Evolutionary conservation across 2,888 invertebrate species (phyloP).

Genomic region (Chrysolina oricalcia): DNA sequence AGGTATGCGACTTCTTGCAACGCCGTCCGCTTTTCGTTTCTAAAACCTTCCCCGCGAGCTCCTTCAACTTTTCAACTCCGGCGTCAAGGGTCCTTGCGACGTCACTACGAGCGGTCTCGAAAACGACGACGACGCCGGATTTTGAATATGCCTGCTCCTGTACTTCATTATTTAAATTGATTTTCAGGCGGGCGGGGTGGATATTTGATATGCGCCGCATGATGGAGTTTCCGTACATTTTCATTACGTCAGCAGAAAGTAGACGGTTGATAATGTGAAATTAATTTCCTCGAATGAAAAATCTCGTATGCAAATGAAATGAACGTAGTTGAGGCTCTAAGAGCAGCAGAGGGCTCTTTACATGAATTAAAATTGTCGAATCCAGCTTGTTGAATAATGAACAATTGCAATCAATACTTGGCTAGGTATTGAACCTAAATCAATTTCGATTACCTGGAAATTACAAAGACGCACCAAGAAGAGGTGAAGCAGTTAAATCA

Average conservation of each 20-base stretch:
- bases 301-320: neutral
- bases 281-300: neutral
- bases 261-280: neutral
- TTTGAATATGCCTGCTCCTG: constrained; percentile 29
- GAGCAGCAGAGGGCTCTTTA: neutral
- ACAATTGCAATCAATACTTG: no score
- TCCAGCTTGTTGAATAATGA: neutral
- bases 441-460: no score
- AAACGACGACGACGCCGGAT: constrained; percentile 32
- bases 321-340: neutral
- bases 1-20: constrained; percentile 50
- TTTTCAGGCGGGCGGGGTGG: constrained; percentile 31
- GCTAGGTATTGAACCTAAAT: no score
- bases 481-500: no score
- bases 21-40: constrained; percentile 53
- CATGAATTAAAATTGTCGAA: neutral
- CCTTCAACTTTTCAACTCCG: constrained; percentile 18
- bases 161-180: constrained; percentile 48
- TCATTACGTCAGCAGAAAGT: constrained; percentile 36
- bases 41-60: constrained; percentile 42
- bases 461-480: no score
- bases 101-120: constrained; percentile 27
- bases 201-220: constrained; percentile 39
- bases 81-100: constrained; percentile 31
- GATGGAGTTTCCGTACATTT: constrained; percentile 38